Evolutionary conservation across 2,113 vertebrate genomes (phyloP), one percentile per base, ranked within the genome.

Genomic region (Trematomus loennbergii): DNA sequence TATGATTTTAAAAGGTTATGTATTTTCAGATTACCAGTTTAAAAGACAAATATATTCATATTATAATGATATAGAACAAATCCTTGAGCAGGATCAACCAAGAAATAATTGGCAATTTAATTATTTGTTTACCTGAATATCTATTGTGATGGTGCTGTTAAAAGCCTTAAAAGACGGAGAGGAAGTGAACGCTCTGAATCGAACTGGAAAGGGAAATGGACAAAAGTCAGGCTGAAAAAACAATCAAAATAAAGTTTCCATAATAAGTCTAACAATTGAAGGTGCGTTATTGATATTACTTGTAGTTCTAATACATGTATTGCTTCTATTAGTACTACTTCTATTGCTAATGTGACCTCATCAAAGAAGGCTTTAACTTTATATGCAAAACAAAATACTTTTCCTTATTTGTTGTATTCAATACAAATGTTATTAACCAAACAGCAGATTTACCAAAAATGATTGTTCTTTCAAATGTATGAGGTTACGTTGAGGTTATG

Each of bases 111-210:
- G 33, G 33, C 15, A 3, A 13, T 58, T 5, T 33, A 3, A n/a
- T 55, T 10, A 11, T 6, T 57, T 10, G 12, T 55, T 79, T 62
- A 95, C 95, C 94, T 94, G 63, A 17, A 94, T 82, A 9, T 95
- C 92, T 9, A 95, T 13, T 1, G 82, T 71, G 62, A 95, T 57
- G 17, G 87, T 69, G 52, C 64, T 84, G 20, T 89, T 45, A 2
- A 80, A 45, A 6, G 94, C 90, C 78, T 87, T 82, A 43, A 96
- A 95, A 45, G 71, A 73, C 0, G 79, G 69, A 15, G 87, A 88
- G 5, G 94, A 94, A 50, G 90, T 82, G 25, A 92, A 95, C 45
- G 91, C 83, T 82, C 95, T 87, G 71, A 78, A 88, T 5, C 54
- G 78, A 59, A 95, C 94, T 95, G 84, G 15, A 69, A 22, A 48